These are phyloP conservation scores for Malurus alboscapulatus DNA, from an alignment of 2,113 vertebrate species.

Conservation along the genomic window DNA sequence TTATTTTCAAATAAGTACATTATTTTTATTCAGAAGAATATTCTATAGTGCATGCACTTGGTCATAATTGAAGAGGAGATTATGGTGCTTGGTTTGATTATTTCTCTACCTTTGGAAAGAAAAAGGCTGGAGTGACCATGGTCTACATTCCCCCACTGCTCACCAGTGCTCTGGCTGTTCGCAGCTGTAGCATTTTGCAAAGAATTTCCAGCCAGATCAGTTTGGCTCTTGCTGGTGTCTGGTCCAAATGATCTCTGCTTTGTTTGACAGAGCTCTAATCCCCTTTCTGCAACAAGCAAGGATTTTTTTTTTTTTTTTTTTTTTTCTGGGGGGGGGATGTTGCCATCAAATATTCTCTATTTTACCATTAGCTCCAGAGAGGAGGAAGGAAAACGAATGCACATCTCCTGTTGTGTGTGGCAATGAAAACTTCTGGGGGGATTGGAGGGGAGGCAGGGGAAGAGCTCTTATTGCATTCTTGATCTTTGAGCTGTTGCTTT, in stretches of 20 bases:
- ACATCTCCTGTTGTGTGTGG: background rate
- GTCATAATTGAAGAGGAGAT: background rate
- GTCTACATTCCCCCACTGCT: background rate
- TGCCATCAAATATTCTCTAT: background rate
- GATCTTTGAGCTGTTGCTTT: background rate
- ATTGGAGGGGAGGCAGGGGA: background rate
- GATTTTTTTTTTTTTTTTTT: background rate
- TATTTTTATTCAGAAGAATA: conserved; percentile 55
- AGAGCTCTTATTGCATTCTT: background rate
- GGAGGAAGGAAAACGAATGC: background rate
- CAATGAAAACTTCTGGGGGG: background rate
- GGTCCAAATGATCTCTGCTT: background rate
- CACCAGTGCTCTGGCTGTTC: background rate
- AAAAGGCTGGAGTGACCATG: background rate
- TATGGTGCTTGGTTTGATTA: background rate
- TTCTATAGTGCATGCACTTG: background rate
- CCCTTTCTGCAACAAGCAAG: background rate
- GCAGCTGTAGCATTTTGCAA: background rate
- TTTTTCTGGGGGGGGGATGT: no score
- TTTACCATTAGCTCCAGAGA: background rate
- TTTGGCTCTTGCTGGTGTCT: background rate
- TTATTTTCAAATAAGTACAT: conserved; percentile 72
- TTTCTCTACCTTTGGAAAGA: background rate
- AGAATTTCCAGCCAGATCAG: background rate
- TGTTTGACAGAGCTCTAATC: background rate